Evolutionary conservation across 2,797 vertebrate species (phyloP).

Genomic region (Esox masquinongy): DNA sequence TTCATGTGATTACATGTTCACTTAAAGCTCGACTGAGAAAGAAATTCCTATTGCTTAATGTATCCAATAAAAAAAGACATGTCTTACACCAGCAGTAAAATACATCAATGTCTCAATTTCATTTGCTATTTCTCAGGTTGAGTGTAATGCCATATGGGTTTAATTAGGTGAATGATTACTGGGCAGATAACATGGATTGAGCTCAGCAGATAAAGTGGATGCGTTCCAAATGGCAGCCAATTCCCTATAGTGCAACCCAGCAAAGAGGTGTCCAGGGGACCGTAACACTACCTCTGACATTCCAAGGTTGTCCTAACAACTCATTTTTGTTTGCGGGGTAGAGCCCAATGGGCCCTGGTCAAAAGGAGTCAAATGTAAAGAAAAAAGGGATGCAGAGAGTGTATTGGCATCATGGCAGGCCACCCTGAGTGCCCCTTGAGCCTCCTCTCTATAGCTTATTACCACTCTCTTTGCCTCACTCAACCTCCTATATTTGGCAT

Average conservation of each 20-base stretch:
- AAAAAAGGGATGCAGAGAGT: constrained; percentile 24
- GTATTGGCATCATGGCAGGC: constrained; percentile 25
- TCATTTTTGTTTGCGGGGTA: too few relatives aligned
- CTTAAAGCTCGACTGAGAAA: constrained; percentile 55
- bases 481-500: constrained; percentile 43
- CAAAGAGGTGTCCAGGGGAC: too few relatives aligned
- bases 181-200: constrained; percentile 34
- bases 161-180: constrained; percentile 54
- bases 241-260: neutral
- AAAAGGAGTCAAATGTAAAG: neutral
- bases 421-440: constrained; percentile 2
- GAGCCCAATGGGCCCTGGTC: neutral
- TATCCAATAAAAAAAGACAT: constrained; percentile 4
- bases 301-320: too few relatives aligned
- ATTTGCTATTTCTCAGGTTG: constrained; percentile 22
- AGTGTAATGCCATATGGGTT: constrained; percentile 20
- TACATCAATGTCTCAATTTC: neutral
- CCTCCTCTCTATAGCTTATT: neutral
- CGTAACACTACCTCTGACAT: neutral
- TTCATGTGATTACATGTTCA: constrained; percentile 3
- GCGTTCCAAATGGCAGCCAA: neutral
- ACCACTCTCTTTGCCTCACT: neutral
- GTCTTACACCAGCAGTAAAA: neutral
- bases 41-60: constrained; percentile 19
- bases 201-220: constrained; percentile 3